Base-by-base conservation (phyloP, 2,797 vertebrate genomes). In the Gephyroberyx darwinii region DNA sequence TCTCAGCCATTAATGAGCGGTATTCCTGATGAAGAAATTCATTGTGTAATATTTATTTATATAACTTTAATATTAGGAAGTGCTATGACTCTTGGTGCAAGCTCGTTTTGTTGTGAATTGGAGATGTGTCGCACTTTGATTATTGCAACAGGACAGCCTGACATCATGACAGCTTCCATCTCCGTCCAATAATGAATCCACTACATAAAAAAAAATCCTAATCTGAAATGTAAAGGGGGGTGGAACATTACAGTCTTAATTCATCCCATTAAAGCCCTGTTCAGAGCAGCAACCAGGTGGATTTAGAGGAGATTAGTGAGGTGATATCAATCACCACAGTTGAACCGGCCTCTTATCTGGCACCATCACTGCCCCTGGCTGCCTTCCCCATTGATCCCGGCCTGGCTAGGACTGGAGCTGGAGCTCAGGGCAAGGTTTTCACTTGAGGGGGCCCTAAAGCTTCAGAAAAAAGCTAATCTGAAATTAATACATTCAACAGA, bases 261-360 rank as follows among this genome's bases (percentile, higher is more conserved):
- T 81, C 67, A 58, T 82, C 79, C 65, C 81, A 88, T 89, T 89
- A 90, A 65, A 74, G 80, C 80, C 74, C 84, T 77, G 77, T 89
- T 88, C 83, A 82, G 74, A 82, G 83, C 74, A 67, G 55, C 86
- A 89, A 83, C 77, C 80, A 86, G 91, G 89, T 92, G 90, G 91
- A 90, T 91, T 93, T 92, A 85, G 83, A 77, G 69, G 75, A 85
- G 88, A 93, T 94, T 93, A 92, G 80, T 80, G 87, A 86, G 75
- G 84, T 82, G 86, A 91, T 92, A 90, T 91, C 87, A 92, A 90
- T 93, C 89, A 88, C 86, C 84, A 77, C 84, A 84, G 86, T 80
- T 91, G 84, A 93, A 91, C 82, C 81, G 82, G 81, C 78, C 84
- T 71, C 80, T 91, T 86, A 91, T 91, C 89, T 83, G 77, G 81